Percentiles rank a stretch among this genome's conserved stretches.
Evolutionary conservation across 2,888 invertebrate species (phyloP).

Genomic region (Pandemis heparana): DNA sequence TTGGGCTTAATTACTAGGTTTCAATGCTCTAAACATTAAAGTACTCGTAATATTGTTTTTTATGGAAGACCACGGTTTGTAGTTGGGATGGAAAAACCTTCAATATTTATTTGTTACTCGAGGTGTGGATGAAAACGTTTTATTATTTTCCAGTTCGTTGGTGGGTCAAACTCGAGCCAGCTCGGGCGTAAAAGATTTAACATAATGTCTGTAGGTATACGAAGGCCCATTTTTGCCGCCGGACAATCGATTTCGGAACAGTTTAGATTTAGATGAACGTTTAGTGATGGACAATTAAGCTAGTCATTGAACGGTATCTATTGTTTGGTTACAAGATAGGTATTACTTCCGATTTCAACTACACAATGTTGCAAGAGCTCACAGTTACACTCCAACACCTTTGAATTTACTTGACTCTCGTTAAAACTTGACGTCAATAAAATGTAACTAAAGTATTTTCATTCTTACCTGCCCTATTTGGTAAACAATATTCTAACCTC

Average conservation of each 20-base stretch:
- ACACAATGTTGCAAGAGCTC: too few relatives aligned
- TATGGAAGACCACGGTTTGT: background rate
- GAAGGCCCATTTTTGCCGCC: background rate
- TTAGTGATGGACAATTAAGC: too few relatives aligned
- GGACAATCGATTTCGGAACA: background rate
- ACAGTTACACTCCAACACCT: too few relatives aligned
- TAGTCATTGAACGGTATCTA: too few relatives aligned
- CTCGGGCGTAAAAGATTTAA: conserved; percentile 10
- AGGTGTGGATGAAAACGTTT: conserved; percentile 15
- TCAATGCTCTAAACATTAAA: background rate
- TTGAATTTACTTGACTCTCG: too few relatives aligned
- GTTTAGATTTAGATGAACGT: too few relatives aligned
- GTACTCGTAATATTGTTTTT: background rate
- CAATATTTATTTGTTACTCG: conserved; percentile 6
- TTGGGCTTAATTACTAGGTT: background rate
- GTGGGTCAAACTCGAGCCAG: conserved; percentile 21
- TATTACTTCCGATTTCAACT: too few relatives aligned
- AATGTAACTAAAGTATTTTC: too few relatives aligned
- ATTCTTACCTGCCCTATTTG: too few relatives aligned
- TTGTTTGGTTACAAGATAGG: too few relatives aligned
- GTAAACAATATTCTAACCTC: too few relatives aligned
- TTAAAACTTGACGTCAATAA: too few relatives aligned
- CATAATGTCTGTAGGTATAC: conserved; percentile 12
- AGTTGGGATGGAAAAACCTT: background rate
- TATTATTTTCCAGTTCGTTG: conserved; percentile 35